Conservation (phyloP, 2,113 vertebrate genomes). For the Eurypyga helias region DNA sequence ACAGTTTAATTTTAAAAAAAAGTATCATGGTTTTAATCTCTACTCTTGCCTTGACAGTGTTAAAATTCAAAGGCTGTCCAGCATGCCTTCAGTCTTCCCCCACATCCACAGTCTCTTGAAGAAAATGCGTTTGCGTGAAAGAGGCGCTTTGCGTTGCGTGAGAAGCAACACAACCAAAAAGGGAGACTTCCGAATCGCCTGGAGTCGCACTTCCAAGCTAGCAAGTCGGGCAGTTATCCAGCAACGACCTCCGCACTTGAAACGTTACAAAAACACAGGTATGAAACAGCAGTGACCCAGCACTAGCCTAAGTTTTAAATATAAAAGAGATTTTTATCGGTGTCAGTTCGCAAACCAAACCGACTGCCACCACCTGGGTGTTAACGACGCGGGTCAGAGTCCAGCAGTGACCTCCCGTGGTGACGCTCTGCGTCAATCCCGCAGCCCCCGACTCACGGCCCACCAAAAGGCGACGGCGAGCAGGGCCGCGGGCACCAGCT, state of each 20-base stretch:
- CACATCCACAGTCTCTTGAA: neutral
- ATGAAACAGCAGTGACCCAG: constrained; percentile 75
- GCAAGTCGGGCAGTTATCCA: constrained; percentile 69
- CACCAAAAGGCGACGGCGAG: constrained; percentile 59
- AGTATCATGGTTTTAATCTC: constrained; percentile 36
- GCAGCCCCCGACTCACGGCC: constrained; percentile 25
- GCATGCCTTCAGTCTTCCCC: constrained; percentile 69
- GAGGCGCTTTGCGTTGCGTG: constrained; percentile 13
- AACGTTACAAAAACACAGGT: constrained; percentile 55
- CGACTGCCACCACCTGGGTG: constrained; percentile 69
- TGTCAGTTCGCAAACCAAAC: constrained; percentile 57
- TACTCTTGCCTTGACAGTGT: constrained; percentile 33
- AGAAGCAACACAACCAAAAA: constrained; percentile 27
- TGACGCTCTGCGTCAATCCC: neutral
- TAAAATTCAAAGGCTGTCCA: constrained; percentile 71
- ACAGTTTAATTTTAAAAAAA: constrained; percentile 50
- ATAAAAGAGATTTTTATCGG: constrained; percentile 64
- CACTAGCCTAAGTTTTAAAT: constrained; percentile 76
- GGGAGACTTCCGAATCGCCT: neutral
- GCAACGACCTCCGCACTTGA: constrained; percentile 70
- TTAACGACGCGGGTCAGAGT: constrained; percentile 60
- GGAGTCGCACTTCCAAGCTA: constrained; percentile 51
- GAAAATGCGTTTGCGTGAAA: constrained; percentile 18
- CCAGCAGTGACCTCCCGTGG: constrained; percentile 71
- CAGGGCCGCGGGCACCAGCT: constrained; percentile 51